A percentile compares a stretch with the other conserved stretches of the same genome.
Conservation (phyloP, 2,113 vertebrate species). For the Macaca nemestrina region DNA sequence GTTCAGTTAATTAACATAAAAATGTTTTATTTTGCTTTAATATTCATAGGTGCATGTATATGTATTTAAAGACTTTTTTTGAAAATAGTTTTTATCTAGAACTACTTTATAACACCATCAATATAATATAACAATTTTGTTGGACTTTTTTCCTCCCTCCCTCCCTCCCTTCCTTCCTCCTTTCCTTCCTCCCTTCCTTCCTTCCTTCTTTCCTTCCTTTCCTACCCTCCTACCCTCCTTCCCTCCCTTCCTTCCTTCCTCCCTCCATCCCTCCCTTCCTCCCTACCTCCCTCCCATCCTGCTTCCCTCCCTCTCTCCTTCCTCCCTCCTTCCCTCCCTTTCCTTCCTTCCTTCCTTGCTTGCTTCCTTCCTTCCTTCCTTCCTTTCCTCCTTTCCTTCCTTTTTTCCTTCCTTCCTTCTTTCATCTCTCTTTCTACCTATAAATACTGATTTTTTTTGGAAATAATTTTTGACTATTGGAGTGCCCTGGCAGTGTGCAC, state of each 20-base stretch:
- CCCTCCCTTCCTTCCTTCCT: neutral
- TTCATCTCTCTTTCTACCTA: neutral
- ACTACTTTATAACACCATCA: neutral
- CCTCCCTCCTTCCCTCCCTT: neutral
- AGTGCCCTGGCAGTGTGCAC: neutral
- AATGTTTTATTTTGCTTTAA: neutral
- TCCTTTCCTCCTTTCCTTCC: neutral
- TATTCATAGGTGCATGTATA: too few relatives aligned
- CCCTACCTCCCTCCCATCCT: too few relatives aligned
- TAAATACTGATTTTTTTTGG: neutral
- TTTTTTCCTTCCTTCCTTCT: neutral
- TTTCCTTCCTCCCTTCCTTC: too few relatives aligned
- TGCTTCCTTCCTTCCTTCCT: rapidly evolving
- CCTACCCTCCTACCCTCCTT: neutral
- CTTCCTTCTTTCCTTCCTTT: neutral
- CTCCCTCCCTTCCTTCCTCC: too few relatives aligned
- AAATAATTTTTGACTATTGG: neutral
- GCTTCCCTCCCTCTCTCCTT: too few relatives aligned
- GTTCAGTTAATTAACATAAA: neutral
- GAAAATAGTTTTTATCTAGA: neutral
- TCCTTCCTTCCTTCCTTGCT: too few relatives aligned
- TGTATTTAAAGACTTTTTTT: neutral
- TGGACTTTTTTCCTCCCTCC: neutral
- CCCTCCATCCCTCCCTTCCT: too few relatives aligned
- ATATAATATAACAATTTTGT: neutral